Evolutionary conservation across 1,140 invertebrate genomes (phyloP).

Genomic region (Drosophila burlai): DNA sequence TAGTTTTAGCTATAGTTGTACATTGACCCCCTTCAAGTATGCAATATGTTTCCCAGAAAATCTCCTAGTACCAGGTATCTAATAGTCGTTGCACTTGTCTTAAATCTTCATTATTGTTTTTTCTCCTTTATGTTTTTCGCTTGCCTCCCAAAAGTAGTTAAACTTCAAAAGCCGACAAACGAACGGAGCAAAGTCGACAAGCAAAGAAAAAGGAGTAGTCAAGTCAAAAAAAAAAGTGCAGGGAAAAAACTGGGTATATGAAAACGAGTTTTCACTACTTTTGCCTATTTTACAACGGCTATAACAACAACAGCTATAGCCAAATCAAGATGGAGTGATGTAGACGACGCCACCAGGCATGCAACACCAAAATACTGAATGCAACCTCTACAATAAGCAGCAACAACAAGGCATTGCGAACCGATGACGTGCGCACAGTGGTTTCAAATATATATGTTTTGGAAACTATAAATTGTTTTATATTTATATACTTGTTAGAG

Average conservation of each 20-base stretch:
- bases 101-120: conserved; percentile 7
- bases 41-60: too few relatives aligned
- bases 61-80: neutral
- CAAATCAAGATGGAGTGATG: conserved; percentile 45
- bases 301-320: conserved; percentile 29
- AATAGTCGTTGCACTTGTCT: neutral
- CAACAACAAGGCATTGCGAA: conserved; percentile 35
- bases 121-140: conserved; percentile 20
- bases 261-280: conserved; percentile 82
- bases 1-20: too few relatives aligned
- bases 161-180: conserved; percentile 76
- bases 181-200: conserved; percentile 31
- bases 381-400: conserved; percentile 30
- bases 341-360: conserved; percentile 36
- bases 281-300: conserved; percentile 75
- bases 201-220: conserved; percentile 29
- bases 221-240: neutral
- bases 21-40: neutral
- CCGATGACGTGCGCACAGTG: conserved; percentile 71
- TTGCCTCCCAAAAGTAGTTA: conserved; percentile 77
- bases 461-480: neutral
- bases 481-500: too few relatives aligned
- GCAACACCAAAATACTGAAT: conserved; percentile 45
- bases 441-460: neutral
- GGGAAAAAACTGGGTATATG: conserved; percentile 34